These are phyloP conservation scores for Solenodon paradoxus DNA, from an alignment of 2,113 vertebrate genomes.

Conservation along the genomic window DNA sequence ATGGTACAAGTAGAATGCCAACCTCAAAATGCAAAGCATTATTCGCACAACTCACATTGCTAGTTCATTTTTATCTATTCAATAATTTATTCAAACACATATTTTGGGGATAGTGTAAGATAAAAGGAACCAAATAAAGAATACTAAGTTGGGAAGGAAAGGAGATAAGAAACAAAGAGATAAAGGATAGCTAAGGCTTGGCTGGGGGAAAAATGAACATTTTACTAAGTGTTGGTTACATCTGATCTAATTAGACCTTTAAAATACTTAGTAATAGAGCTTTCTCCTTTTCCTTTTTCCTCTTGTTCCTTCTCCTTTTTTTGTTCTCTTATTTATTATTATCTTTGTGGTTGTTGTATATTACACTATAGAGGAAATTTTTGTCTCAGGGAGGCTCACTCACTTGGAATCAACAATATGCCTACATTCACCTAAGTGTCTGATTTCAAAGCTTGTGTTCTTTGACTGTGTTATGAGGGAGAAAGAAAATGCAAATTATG, in stretches of 20 bases:
- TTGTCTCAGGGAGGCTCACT: neutral
- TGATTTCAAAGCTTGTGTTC: neutral
- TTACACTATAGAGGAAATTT: neutral
- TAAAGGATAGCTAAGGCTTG: neutral
- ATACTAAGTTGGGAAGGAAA: neutral
- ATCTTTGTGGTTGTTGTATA: neutral
- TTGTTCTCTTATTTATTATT: neutral
- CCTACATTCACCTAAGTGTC: neutral
- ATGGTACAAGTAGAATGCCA: neutral
- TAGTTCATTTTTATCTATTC: neutral
- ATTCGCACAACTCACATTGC: neutral
- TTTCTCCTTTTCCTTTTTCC: neutral
- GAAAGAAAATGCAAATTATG: neutral
- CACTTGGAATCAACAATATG: neutral
- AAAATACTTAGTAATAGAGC: no score
- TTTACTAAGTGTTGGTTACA: neutral
- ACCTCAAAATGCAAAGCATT: neutral
- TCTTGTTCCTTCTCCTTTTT: accelerated
- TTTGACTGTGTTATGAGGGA: neutral
- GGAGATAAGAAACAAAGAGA: neutral
- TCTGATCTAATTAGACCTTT: neutral
- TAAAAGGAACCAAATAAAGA: neutral
- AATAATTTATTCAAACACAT: neutral
- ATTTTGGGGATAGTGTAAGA: neutral
- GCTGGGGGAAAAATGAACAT: neutral